These are phyloP conservation scores for Sciaenops ocellatus DNA, from an alignment of 2,797 vertebrate species.

Conservation along the genomic window DNA sequence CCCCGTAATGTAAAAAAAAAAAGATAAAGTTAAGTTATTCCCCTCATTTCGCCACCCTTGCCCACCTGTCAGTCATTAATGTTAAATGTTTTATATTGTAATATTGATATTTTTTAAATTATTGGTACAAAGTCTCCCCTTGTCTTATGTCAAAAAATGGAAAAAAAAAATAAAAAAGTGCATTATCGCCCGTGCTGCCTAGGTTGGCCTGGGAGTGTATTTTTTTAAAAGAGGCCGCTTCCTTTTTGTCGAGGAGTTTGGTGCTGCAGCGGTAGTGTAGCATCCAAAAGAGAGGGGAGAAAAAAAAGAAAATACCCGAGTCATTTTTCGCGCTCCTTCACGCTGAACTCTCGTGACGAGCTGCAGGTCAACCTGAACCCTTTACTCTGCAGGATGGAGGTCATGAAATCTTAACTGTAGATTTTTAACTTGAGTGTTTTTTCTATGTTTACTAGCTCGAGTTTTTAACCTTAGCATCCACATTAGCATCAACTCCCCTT, in stretches of 20 bases:
- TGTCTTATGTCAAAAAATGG: slow-evolving; percentile 71
- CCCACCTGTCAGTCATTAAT: slow-evolving; percentile 73
- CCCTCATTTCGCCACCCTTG: slow-evolving; percentile 41
- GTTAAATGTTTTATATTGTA: slow-evolving; percentile 85
- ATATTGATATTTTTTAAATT: slow-evolving; percentile 85
- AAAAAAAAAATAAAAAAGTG: slow-evolving; percentile 76
- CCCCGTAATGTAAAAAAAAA: slow-evolving; percentile 47
- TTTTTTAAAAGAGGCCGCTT: slow-evolving; percentile 59
- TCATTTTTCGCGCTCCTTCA: slow-evolving; percentile 43
- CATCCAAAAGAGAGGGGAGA: slow-evolving; percentile 46
- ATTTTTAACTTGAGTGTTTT: slow-evolving; percentile 54
- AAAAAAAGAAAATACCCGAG: too few species aligned
- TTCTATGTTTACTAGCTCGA: slow-evolving; percentile 45
- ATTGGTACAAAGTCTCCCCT: slow-evolving; percentile 82
- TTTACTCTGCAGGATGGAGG: slow-evolving; percentile 74
- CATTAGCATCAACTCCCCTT: slow-evolving; percentile 28
- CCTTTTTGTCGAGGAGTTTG: slow-evolving; percentile 52
- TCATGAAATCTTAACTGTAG: slow-evolving; percentile 67
- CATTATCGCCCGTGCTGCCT: slow-evolving; percentile 86
- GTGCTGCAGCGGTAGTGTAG: slow-evolving; percentile 72
- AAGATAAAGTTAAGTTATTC: slow-evolving; percentile 67
- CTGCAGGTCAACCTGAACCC: slow-evolving; percentile 61
- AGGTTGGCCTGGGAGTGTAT: slow-evolving; percentile 67
- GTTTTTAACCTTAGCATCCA: slow-evolving; percentile 50
- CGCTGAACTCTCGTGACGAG: slow-evolving; percentile 19